Percentiles rank a stretch among this genome's conserved stretches.
Evolutionary conservation across 35 echinoderm and acorn worm genomes (phyloP).

Genomic region (Apostichopus californicus): DNA sequence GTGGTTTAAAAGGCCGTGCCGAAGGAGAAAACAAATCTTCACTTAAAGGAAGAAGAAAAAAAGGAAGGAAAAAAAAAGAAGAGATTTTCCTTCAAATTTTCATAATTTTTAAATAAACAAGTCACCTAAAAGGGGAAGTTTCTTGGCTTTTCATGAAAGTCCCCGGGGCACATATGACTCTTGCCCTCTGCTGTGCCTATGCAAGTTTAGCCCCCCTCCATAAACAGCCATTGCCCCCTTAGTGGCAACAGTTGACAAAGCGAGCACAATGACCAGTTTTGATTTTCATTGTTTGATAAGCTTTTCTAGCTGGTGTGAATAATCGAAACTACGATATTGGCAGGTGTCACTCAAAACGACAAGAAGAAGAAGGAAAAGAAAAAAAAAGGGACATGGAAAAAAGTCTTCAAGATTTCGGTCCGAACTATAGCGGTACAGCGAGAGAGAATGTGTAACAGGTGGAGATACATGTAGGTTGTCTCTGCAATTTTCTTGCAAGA

Average conservation of each 20-base stretch:
- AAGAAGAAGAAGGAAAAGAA: background rate
- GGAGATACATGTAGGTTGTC: too few species aligned
- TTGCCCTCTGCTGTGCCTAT: constrained; percentile 30
- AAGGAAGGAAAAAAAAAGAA: background rate
- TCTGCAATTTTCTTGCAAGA: too few species aligned
- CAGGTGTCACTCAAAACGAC: constrained; percentile 48
- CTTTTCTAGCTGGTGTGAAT: constrained; percentile 36
- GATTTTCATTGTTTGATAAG: constrained; percentile 43
- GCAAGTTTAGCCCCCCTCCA: constrained; percentile 24
- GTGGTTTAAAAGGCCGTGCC: too few species aligned
- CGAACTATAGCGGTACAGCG: too few species aligned
- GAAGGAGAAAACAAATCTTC: background rate
- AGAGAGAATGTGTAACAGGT: too few species aligned
- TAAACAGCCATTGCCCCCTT: constrained; percentile 13
- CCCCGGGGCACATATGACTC: constrained; percentile 47
- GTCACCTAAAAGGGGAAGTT: constrained; percentile 37
- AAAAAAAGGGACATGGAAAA: background rate
- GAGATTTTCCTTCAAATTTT: background rate
- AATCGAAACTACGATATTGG: constrained; percentile 19
- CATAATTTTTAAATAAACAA: constrained; percentile 45
- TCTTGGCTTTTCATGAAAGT: background rate
- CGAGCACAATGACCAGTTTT: constrained; percentile 13
- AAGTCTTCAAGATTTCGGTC: too few species aligned
- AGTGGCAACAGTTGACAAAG: constrained; percentile 57
- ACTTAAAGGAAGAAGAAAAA: background rate